phyloP scores from a whole-genome alignment of 2,888 invertebrate genomes.

The Caenorhabditis sp. region DNA sequence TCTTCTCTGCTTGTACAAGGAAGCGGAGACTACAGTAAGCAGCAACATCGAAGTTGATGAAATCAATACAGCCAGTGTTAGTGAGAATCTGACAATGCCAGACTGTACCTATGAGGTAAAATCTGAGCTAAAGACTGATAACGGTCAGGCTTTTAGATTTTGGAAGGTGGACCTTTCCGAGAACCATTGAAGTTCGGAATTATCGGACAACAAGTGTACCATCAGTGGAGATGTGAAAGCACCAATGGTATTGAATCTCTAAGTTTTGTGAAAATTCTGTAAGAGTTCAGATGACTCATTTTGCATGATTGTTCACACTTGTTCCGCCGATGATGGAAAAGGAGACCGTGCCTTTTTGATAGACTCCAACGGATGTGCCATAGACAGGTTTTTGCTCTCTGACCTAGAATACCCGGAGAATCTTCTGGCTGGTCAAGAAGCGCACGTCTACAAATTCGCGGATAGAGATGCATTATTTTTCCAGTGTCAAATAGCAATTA shows the following conservation, averaged over 20 bases:
- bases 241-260: constrained; percentile 16
- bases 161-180: constrained; percentile 31
- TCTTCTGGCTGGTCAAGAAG: constrained; percentile 78
- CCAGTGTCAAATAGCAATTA: constrained; percentile 78
- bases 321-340: constrained; percentile 40
- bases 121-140: not conserved
- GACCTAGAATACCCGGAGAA: constrained; percentile 78
- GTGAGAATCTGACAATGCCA: constrained; percentile 23
- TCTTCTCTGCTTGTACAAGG: constrained; percentile 39
- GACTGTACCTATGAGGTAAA: constrained; percentile 42
- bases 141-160: constrained; percentile 10
- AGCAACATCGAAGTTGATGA: constrained; percentile 29
- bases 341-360: constrained; percentile 27
- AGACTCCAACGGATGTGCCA: constrained; percentile 71
- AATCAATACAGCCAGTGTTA: not conserved
- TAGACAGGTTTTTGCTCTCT: constrained; percentile 76
- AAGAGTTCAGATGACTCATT: constrained; percentile 28
- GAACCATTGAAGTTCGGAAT: constrained; percentile 17
- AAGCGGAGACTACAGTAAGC: constrained; percentile 3
- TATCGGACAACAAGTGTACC: constrained; percentile 50
- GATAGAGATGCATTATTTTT: constrained; percentile 77
- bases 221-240: constrained; percentile 38
- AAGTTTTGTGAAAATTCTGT: no score
- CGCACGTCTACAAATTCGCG: constrained; percentile 79
- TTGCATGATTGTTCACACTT: constrained; percentile 52